Evolutionary conservation across 1,140 invertebrate species (phyloP).

Genomic region (Meloidogyne exigua): DNA sequence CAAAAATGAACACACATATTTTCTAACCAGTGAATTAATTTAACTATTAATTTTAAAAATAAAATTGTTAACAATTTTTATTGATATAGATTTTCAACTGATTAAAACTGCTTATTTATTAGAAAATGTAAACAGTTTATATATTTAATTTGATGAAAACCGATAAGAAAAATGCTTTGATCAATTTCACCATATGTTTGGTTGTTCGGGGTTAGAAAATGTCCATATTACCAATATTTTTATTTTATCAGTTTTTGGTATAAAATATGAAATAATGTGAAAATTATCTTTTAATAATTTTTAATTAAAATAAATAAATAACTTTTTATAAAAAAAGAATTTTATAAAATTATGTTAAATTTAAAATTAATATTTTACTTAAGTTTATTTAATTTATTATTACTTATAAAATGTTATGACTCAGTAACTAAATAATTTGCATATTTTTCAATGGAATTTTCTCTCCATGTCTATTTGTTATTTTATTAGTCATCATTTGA

Average conservation of each 20-base stretch:
- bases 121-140: not conserved
- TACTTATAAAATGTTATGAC: no score
- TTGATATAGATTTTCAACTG: not conserved
- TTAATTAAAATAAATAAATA: not conserved
- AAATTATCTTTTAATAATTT: not conserved
- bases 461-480: no score
- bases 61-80: no score
- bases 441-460: no score
- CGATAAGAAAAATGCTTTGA: not conserved
- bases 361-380: not conserved
- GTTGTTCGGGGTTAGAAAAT: not conserved
- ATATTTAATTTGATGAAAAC: not conserved
- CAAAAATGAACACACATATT: no score
- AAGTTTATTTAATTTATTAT: no score
- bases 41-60: no score
- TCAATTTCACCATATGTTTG: not conserved
- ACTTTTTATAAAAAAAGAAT: no score
- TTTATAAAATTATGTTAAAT: no score
- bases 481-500: no score
- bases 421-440: no score
- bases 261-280: not conserved
- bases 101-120: not conserved
- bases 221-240: not conserved
- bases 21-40: no score
- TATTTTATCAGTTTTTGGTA: not conserved